Percentiles rank a stretch among this genome's conserved stretches.
These are phyloP conservation scores for Sphyrna mokarran DNA, from an alignment of 2,113 vertebrate species.

Conservation along the genomic window DNA sequence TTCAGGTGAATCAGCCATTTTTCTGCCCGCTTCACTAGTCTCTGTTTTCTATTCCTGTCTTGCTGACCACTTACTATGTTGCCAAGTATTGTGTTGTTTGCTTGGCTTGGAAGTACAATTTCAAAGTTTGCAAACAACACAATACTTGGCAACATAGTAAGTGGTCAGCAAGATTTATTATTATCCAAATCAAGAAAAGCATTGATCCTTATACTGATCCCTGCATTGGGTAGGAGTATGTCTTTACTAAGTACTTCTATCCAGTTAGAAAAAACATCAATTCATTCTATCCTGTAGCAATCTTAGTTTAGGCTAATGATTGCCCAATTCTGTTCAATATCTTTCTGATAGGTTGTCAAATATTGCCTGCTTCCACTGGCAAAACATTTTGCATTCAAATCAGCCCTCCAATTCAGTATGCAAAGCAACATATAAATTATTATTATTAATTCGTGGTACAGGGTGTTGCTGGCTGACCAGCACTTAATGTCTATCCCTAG, in stretches of 20 bases:
- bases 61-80: not conserved
- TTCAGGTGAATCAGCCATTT: not conserved
- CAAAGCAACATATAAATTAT: not conserved
- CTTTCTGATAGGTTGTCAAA: not conserved
- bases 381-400: not conserved
- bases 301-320: not conserved
- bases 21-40: not conserved
- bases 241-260: not conserved
- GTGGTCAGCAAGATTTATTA: too few relatives aligned
- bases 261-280: not conserved
- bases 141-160: too few relatives aligned
- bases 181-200: too few relatives aligned
- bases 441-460: not conserved
- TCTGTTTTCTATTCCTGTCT: not conserved
- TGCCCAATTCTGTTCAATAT: not conserved
- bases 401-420: not conserved
- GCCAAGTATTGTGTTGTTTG: not conserved
- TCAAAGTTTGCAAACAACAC: too few relatives aligned
- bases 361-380: not conserved
- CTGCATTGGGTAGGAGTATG: not conserved
- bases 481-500: too few relatives aligned
- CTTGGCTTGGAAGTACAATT: too few relatives aligned
- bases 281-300: not conserved
- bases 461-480: too few relatives aligned
- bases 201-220: not conserved